phyloP scores from a whole-genome alignment of 2,888 invertebrate species.

The Prenolepis imparis region DNA sequence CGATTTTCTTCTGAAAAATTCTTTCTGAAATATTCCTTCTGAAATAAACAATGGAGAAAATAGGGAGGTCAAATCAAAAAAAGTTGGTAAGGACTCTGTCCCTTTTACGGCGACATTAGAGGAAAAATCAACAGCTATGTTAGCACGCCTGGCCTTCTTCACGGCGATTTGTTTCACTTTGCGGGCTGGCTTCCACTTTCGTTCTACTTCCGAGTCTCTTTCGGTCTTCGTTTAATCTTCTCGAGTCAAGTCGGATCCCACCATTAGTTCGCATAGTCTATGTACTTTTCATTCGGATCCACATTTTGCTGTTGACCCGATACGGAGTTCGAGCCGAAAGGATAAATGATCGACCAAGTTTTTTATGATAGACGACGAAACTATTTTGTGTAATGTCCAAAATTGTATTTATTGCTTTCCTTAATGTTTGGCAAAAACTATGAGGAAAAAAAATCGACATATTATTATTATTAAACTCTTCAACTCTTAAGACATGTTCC shows the following conservation, averaged over 20 bases:
- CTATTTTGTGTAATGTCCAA: conserved; percentile 29
- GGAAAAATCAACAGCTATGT: conserved; percentile 68
- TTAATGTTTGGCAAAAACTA: not conserved
- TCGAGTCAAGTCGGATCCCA: conserved; percentile 66
- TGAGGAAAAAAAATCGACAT: not conserved
- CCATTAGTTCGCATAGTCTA: conserved; percentile 72
- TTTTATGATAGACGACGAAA: conserved; percentile 28
- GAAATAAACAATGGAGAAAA: conserved; percentile 8
- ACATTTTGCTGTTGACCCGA: conserved; percentile 30
- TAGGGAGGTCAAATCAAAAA: conserved; percentile 42
- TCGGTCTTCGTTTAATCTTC: conserved; percentile 75
- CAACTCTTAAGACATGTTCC: not conserved
- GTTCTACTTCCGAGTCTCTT: conserved; percentile 64
- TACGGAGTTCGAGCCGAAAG: conserved; percentile 34
- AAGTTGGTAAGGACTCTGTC: conserved; percentile 47
- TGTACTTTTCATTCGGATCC: conserved; percentile 49
- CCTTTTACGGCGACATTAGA: conserved; percentile 56
- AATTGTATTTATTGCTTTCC: not conserved
- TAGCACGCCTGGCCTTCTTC: conserved; percentile 61
- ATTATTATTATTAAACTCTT: not conserved
- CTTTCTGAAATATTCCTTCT: not conserved
- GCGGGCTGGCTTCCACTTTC: conserved; percentile 61
- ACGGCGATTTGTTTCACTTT: conserved; percentile 75
- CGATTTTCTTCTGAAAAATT: not conserved
- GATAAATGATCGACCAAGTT: conserved; percentile 50